These are phyloP conservation scores for Sitobion miscanthi DNA, from an alignment of 1,140 invertebrate species.

Conservation along the genomic window DNA sequence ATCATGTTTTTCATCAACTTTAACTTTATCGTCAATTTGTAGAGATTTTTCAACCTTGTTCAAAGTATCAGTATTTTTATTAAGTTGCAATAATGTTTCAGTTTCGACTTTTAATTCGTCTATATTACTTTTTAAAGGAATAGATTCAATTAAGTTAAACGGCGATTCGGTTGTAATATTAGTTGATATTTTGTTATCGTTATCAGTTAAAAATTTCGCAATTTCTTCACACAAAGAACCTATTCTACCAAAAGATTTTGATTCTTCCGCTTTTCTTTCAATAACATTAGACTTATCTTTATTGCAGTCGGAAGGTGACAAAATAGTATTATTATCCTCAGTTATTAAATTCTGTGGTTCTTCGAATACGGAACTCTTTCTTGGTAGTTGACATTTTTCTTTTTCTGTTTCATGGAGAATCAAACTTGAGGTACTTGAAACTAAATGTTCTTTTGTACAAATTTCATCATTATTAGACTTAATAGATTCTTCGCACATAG, in stretches of 20 bases:
- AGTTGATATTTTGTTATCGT: neutral
- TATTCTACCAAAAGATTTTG: constrained; percentile 31
- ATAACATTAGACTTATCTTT: neutral
- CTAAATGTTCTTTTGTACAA: too few species aligned
- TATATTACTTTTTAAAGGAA: neutral
- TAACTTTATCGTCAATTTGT: neutral
- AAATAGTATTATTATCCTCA: neutral
- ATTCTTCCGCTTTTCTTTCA: neutral
- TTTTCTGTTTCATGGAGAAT: neutral
- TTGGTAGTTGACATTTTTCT: neutral
- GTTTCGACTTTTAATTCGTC: neutral
- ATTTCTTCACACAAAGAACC: constrained; percentile 33
- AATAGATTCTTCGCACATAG: neutral
- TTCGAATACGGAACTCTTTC: neutral
- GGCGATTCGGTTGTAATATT: neutral
- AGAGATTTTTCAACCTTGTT: neutral
- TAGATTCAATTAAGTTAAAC: neutral
- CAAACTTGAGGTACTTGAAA: too few species aligned
- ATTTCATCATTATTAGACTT: neutral
- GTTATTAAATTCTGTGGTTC: neutral
- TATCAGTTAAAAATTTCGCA: constrained; percentile 31
- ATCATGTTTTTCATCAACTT: neutral
- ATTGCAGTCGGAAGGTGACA: neutral
- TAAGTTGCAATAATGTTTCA: neutral
- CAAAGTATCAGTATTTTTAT: neutral